These are phyloP conservation scores for Ophioninae sp. DNA, from an alignment of 2,888 invertebrate genomes.

Conservation along the genomic window DNA sequence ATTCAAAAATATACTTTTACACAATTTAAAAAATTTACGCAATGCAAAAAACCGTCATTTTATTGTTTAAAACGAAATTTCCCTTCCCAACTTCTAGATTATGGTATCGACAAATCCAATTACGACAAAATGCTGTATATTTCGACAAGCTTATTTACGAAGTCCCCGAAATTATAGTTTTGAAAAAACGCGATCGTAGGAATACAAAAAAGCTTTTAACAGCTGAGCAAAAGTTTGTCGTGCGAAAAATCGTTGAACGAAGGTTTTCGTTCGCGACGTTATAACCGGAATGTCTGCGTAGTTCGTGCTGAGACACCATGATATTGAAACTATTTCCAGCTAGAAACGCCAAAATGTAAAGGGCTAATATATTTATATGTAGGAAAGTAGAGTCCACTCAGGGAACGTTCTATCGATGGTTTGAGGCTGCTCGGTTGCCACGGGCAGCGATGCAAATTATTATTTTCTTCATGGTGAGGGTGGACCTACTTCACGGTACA, in stretches of 20 bases:
- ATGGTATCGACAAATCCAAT: neutral
- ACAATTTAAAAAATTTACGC: neutral
- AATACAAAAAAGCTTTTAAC: no score
- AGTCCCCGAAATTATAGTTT: neutral
- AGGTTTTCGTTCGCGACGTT: neutral
- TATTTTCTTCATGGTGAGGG: constrained; percentile 49
- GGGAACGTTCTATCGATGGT: constrained; percentile 7
- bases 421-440: constrained; percentile 43
- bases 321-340: neutral
- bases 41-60: neutral
- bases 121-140: neutral
- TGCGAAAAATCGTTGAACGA: neutral
- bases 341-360: neutral
- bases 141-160: neutral
- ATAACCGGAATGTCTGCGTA: neutral
- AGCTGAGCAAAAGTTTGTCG: no score
- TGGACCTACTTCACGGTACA: constrained; percentile 35
- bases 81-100: neutral
- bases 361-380: constrained; percentile 4
- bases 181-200: neutral
- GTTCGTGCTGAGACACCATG: neutral
- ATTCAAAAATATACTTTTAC: neutral
- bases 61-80: neutral
- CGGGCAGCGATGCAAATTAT: constrained; percentile 58
- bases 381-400: neutral